phyloP scores from a whole-genome alignment of 2,797 vertebrate genomes.

The Gallinago solitaria region DNA sequence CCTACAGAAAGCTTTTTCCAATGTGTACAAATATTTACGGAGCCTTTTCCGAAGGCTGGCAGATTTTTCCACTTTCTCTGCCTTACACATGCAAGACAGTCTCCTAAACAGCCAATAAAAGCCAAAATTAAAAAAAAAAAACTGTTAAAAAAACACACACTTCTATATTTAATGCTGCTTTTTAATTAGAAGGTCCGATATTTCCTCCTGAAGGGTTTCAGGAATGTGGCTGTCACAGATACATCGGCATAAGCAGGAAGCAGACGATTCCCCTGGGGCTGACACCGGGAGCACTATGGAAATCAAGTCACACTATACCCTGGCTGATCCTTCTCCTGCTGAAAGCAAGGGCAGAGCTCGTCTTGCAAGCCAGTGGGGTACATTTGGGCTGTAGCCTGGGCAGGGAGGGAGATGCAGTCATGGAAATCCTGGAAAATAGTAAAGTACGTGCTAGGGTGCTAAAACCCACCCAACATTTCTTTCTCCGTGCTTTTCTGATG shows the following conservation, averaged over 20 bases:
- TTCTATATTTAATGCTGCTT: not conserved
- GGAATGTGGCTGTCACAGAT: not conserved
- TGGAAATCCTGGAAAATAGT: not conserved
- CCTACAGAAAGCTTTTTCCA: not conserved
- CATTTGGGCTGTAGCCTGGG: not conserved
- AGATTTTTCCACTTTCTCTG: not conserved
- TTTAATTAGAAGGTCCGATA: not conserved
- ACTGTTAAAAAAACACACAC: not conserved
- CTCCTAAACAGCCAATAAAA: not conserved
- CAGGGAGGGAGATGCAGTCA: not conserved
- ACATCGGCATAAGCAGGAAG: not conserved
- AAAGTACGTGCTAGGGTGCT: rapidly evolving
- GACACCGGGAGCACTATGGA: not conserved
- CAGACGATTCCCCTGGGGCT: rapidly evolving
- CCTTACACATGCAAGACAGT: not conserved
- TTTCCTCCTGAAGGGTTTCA: not conserved
- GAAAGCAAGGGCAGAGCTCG: not conserved
- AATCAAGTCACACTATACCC: not conserved
- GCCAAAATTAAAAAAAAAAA: not conserved
- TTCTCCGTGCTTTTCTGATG: rapidly evolving
- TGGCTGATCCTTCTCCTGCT: not conserved
- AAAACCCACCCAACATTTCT: not conserved
- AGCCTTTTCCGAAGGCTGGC: not conserved
- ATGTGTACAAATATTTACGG: not conserved
- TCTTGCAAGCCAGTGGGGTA: not conserved